A percentile compares a stretch with the other conserved stretches of the same genome.
These are phyloP conservation scores for Gopherus evgoodei DNA, from an alignment of 2,113 vertebrate species.

Conservation along the genomic window DNA sequence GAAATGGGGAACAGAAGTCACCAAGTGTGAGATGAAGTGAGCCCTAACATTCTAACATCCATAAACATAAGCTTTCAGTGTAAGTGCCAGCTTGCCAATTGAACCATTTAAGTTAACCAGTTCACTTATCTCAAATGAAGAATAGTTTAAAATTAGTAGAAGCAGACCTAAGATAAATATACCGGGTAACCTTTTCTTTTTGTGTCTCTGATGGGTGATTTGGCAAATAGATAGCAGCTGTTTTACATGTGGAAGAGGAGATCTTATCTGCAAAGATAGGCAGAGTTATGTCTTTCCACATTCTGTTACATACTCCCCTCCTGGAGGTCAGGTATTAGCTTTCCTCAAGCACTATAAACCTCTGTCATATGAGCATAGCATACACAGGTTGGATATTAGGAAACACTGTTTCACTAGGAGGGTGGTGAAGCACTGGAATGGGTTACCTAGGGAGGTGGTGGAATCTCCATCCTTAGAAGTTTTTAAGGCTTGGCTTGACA, in stretches of 20 bases:
- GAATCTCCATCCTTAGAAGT: too few species aligned
- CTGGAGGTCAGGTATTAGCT: neutral
- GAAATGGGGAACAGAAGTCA: neutral
- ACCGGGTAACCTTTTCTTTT: neutral
- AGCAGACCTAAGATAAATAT: neutral
- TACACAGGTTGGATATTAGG: neutral
- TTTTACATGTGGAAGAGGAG: neutral
- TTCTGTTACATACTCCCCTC: neutral
- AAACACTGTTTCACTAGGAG: too few species aligned
- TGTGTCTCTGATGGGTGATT: neutral
- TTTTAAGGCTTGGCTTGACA: too few species aligned
- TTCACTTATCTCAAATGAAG: neutral
- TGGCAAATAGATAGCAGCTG: neutral
- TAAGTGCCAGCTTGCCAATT: neutral
- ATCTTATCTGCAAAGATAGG: neutral
- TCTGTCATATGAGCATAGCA: neutral
- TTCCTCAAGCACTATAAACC: neutral
- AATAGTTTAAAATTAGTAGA: conserved; percentile 22
- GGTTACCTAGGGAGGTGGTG: too few species aligned
- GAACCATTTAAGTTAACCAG: neutral
- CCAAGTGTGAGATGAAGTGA: fast-evolving
- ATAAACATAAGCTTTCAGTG: neutral
- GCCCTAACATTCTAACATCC: neutral
- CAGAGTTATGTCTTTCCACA: neutral
- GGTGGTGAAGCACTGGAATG: too few species aligned